A percentile compares a stretch with the other conserved stretches of the same genome.
Evolutionary conservation across 2,888 invertebrate species (phyloP).

Genomic region (Eulithis prunata): DNA sequence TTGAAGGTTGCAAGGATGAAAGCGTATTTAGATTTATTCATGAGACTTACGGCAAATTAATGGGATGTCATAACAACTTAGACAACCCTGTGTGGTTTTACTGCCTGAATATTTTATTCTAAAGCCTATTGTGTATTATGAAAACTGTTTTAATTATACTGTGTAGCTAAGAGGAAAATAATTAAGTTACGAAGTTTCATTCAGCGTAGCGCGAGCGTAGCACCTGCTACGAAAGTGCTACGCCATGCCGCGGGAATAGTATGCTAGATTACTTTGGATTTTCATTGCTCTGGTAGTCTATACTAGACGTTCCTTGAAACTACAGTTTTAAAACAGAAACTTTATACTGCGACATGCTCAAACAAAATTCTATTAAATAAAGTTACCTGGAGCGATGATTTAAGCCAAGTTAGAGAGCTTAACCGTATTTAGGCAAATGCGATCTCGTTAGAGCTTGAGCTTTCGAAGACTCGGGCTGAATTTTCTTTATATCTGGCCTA

Average conservation of each 20-base stretch:
- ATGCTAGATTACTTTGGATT: slow-evolving; percentile 18
- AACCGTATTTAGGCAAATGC: slow-evolving; percentile 32
- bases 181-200: slow-evolving; percentile 50
- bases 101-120: slow-evolving; percentile 23
- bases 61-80: slow-evolving; percentile 22
- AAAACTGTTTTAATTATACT: slow-evolving; percentile 3
- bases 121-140: slow-evolving; percentile 18
- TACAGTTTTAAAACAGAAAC: slow-evolving; percentile 1
- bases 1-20: slow-evolving; percentile 11
- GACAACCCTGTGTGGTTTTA: slow-evolving; percentile 25
- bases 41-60: slow-evolving; percentile 26
- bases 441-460: slow-evolving; percentile 25
- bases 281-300: slow-evolving; percentile 19
- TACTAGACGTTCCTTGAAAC: slow-evolving; percentile 3
- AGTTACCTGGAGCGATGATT: slow-evolving; percentile 16
- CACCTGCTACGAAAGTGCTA: slow-evolving; percentile 56
- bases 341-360: neutral
- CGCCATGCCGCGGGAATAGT: slow-evolving; percentile 40
- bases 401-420: slow-evolving; percentile 25
- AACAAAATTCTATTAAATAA: neutral
- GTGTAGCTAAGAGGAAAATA: slow-evolving; percentile 19
- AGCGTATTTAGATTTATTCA: slow-evolving; percentile 24
- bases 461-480: slow-evolving; percentile 11
- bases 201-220: slow-evolving; percentile 55
- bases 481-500: slow-evolving; percentile 22